Evolutionary conservation across 2,888 invertebrate genomes (phyloP).

Genomic region (Spisula solida): DNA sequence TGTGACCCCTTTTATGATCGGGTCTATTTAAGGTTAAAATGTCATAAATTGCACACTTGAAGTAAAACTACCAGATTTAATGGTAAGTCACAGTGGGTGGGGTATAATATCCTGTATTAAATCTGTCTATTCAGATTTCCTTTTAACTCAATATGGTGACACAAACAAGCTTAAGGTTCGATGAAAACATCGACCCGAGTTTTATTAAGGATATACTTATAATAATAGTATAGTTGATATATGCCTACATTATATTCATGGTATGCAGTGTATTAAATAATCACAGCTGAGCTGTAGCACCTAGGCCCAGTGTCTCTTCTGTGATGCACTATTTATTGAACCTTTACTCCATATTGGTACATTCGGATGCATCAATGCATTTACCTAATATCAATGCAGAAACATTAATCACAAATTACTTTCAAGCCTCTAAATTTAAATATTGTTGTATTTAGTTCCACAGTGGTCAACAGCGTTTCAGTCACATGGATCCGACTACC

Average conservation of each 20-base stretch:
- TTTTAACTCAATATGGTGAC: background rate
- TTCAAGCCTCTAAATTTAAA: too few relatives aligned
- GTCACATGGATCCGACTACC: too few relatives aligned
- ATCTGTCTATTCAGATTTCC: background rate
- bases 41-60: conserved; percentile 38
- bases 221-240: background rate
- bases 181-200: background rate
- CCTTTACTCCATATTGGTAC: too few relatives aligned
- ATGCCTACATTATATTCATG: background rate
- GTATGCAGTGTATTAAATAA: background rate
- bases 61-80: background rate
- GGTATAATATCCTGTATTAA: conserved; percentile 2
- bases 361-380: too few relatives aligned
- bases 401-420: too few relatives aligned
- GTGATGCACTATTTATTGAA: too few relatives aligned
- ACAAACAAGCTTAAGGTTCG: background rate
- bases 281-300: background rate
- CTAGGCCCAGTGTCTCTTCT: too few relatives aligned
- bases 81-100: conserved; percentile 39
- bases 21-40: conserved; percentile 39
- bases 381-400: too few relatives aligned
- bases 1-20: conserved; percentile 40
- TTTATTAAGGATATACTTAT: background rate
- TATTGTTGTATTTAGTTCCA: too few relatives aligned
- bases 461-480: too few relatives aligned